A percentile compares a stretch with the other conserved stretches of the same genome.
phyloP scores from a whole-genome alignment of 1,140 invertebrate genomes.

The Drosophila orosa region DNA sequence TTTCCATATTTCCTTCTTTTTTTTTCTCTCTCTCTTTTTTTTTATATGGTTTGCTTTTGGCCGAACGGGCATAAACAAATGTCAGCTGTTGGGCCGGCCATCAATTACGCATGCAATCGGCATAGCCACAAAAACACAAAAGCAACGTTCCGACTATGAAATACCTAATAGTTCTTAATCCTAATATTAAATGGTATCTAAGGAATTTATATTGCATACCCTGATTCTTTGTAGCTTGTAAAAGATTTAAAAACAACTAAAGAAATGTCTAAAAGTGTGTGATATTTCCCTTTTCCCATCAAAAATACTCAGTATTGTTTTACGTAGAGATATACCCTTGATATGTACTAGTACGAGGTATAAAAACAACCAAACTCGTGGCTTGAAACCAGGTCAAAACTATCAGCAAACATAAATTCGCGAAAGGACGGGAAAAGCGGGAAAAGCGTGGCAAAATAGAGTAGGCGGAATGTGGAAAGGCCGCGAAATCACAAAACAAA shows the following conservation, averaged over 20 bases:
- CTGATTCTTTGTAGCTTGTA: too few species aligned
- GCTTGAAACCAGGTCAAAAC: conserved; percentile 75
- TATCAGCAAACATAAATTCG: conserved; percentile 78
- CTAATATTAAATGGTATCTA: not conserved
- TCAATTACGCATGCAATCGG: conserved; percentile 79
- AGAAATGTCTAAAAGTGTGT: not conserved
- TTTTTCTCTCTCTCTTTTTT: conserved; percentile 22
- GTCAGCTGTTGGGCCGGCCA: conserved; percentile 68
- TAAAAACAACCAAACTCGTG: conserved; percentile 6
- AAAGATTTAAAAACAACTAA: not conserved
- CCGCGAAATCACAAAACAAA: conserved; percentile 71
- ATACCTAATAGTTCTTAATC: not conserved
- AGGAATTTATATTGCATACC: too few species aligned
- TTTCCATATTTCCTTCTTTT: conserved; percentile 12
- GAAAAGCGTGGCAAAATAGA: conserved; percentile 6
- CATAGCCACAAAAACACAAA: conserved; percentile 23
- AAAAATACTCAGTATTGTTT: too few species aligned
- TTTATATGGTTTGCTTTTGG: conserved; percentile 39
- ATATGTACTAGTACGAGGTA: not conserved
- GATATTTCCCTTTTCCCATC: too few species aligned
- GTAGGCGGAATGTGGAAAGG: conserved; percentile 12
- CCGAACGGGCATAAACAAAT: conserved; percentile 61
- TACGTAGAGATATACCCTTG: not conserved
- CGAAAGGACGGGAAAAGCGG: not conserved
- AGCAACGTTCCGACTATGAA: not conserved